Percentiles rank a stretch among this genome's conserved stretches.
Conservation (phyloP, 1,140 invertebrate species). For the Latrodectus geometricus region DNA sequence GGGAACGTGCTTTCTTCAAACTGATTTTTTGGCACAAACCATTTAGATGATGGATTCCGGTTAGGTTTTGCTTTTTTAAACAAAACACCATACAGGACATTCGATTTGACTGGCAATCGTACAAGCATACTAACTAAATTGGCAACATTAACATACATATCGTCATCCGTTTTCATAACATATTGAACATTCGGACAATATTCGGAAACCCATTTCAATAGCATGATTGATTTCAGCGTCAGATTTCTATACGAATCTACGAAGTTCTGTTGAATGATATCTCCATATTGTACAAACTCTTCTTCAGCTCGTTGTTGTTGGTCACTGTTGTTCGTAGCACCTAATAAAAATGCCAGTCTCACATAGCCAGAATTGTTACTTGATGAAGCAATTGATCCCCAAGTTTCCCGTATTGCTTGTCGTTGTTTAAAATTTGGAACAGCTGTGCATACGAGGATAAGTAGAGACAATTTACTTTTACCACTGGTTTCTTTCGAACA, state of each 20-base stretch:
- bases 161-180: conserved; percentile 73
- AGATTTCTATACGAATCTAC: conserved; percentile 68
- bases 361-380: conserved; percentile 47
- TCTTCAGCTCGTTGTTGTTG: conserved; percentile 29
- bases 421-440: conserved; percentile 77
- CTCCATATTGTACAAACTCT: conserved; percentile 57
- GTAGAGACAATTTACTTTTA: conserved; percentile 68
- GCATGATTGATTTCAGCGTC: conserved; percentile 67
- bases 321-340: conserved; percentile 30
- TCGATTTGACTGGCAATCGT: conserved; percentile 6
- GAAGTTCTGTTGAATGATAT: conserved; percentile 65
- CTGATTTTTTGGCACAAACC: conserved; percentile 79
- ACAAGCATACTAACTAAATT: conserved; percentile 67
- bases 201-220: conserved; percentile 72
- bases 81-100: conserved; percentile 76
- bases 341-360: conserved; percentile 61
- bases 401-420: conserved; percentile 81
- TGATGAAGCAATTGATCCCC: conserved; percentile 72
- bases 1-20: conserved; percentile 81
- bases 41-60: conserved; percentile 74
- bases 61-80: conserved; percentile 87
- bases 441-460: conserved; percentile 81
- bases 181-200: conserved; percentile 75
- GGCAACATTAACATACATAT: conserved; percentile 73
- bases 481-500: conserved; percentile 18